Evolutionary conservation across 2,797 vertebrate species (phyloP).

Genomic region (Alouatta caraya): DNA sequence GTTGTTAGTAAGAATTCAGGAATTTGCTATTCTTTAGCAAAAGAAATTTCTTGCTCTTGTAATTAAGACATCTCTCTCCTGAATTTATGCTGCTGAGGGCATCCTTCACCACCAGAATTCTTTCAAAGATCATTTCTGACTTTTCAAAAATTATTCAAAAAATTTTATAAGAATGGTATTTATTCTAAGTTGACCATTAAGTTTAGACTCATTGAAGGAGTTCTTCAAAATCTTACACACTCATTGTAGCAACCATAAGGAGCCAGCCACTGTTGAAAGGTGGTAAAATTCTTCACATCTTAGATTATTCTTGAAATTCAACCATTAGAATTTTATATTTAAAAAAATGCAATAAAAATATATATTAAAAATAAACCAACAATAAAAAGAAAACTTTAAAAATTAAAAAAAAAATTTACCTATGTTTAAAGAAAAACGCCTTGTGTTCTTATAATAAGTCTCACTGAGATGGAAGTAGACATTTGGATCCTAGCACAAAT

Average conservation of each 20-base stretch:
- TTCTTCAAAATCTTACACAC: neutral
- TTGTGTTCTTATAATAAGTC: neutral
- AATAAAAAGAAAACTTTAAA: no score
- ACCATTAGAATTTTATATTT: neutral
- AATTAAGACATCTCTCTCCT: neutral
- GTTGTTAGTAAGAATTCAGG: slow-evolving; percentile 20
- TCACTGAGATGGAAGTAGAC: neutral
- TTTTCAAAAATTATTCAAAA: neutral
- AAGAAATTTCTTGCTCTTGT: neutral
- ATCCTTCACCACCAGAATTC: neutral
- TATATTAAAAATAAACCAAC: no score
- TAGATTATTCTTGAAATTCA: neutral
- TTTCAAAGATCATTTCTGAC: neutral
- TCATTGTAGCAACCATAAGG: neutral
- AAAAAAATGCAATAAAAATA: no score
- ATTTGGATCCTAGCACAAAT: neutral
- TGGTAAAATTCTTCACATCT: neutral
- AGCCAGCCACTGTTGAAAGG: neutral
- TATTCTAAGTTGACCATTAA: neutral
- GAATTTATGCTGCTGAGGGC: neutral
- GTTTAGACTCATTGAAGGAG: neutral
- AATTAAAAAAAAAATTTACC: neutral
- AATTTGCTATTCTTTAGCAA: neutral
- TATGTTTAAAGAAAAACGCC: neutral
- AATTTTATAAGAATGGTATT: neutral